Conservation (phyloP, 2,888 invertebrate genomes). For the Gymnocheta viridis region DNA sequence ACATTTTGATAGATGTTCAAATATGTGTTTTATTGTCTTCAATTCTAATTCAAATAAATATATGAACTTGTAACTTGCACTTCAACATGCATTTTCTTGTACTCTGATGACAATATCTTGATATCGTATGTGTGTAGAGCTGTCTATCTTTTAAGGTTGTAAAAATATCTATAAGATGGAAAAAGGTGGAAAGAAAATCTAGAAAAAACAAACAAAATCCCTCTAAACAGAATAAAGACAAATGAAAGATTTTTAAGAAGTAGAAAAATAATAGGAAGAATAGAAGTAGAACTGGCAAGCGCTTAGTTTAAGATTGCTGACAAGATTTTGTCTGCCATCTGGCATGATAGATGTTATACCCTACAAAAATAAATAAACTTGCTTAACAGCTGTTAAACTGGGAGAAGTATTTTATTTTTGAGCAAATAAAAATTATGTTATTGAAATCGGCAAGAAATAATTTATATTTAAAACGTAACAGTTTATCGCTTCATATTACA, state of each 20-base stretch:
- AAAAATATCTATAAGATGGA: background rate
- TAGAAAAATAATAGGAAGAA: background rate
- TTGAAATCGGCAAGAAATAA: too few species aligned
- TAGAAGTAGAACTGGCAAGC: constrained; percentile 45
- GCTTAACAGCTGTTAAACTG: background rate
- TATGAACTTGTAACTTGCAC: constrained; percentile 47
- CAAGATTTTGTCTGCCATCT: background rate
- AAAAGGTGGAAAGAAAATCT: background rate
- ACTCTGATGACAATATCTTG: constrained; percentile 50
- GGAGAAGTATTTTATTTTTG: background rate
- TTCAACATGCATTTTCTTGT: constrained; percentile 31
- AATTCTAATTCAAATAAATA: constrained; percentile 40
- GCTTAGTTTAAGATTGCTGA: constrained; percentile 22
- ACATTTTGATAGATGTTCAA: constrained; percentile 71
- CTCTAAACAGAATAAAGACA: constrained; percentile 13
- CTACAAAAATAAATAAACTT: background rate
- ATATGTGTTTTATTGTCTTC: constrained; percentile 67
- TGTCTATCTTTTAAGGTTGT: constrained; percentile 10
- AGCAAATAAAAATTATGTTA: background rate
- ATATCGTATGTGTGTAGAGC: background rate
- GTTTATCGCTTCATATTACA: too few species aligned
- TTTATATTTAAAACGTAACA: too few species aligned
- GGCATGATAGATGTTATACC: background rate
- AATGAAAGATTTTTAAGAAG: constrained; percentile 18
- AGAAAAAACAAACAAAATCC: constrained; percentile 5